Conservation (phyloP, 2,888 invertebrate genomes). For the Anticlea derivata region DNA sequence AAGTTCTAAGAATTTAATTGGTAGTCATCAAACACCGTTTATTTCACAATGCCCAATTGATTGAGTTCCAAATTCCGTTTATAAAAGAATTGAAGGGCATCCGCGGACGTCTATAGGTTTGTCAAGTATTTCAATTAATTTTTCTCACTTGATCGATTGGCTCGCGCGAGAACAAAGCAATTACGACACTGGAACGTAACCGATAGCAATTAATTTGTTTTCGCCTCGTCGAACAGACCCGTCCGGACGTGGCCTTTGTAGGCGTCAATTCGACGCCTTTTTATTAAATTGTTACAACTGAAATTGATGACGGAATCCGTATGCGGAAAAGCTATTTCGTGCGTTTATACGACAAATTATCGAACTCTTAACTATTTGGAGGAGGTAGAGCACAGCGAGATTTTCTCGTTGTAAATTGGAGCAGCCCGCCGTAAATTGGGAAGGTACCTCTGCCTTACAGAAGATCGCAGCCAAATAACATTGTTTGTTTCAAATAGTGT, state of each 20-base stretch:
- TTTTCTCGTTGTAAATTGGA: too few relatives aligned
- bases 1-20: constrained; percentile 16
- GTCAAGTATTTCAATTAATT: constrained; percentile 76
- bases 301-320: constrained; percentile 31
- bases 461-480: too few relatives aligned
- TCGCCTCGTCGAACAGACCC: constrained; percentile 63
- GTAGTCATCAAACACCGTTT: constrained; percentile 26
- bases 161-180: constrained; percentile 74
- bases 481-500: too few relatives aligned
- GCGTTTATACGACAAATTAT: not conserved
- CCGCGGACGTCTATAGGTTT: constrained; percentile 47
- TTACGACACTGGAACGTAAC: constrained; percentile 75
- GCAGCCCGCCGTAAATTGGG: too few relatives aligned
- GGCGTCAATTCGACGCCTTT: constrained; percentile 65
- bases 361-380: not conserved
- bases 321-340: constrained; percentile 8
- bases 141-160: constrained; percentile 78
- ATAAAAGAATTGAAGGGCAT: constrained; percentile 37
- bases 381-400: too few relatives aligned
- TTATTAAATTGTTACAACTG: constrained; percentile 64
- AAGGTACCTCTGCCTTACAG: too few relatives aligned
- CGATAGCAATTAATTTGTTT: constrained; percentile 82
- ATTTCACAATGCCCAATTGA: constrained; percentile 23
- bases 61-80: constrained; percentile 31
- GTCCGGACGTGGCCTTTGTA: constrained; percentile 67